Evolutionary conservation across 1,140 invertebrate genomes (phyloP).

Genomic region (Panagrolaimus sp.): DNA sequence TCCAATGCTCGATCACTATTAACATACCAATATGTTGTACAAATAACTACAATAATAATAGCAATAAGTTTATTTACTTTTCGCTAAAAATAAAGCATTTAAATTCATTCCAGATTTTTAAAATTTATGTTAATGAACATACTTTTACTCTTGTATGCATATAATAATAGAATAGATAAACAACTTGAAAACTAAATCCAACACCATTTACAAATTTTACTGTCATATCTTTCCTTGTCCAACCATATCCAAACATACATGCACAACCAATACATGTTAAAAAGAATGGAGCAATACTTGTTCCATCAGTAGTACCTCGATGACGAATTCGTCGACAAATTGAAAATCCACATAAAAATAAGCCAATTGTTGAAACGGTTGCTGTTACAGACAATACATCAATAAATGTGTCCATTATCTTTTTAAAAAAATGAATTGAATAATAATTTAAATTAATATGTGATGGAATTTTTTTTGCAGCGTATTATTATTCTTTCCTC

Average conservation of each 20-base stretch:
- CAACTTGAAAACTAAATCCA: slow-evolving; percentile 43
- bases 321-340: slow-evolving; percentile 41
- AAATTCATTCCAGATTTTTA: background rate
- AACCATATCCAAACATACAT: slow-evolving; percentile 54
- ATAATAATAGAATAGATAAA: slow-evolving; percentile 54
- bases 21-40: slow-evolving; percentile 32
- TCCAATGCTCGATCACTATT: background rate
- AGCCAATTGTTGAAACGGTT: slow-evolving; percentile 37
- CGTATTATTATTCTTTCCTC: too few species aligned
- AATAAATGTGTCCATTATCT: background rate
- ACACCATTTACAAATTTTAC: slow-evolving; percentile 51
- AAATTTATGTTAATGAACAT: too few species aligned
- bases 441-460: too few species aligned
- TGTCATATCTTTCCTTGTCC: slow-evolving; percentile 34
- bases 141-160: slow-evolving; percentile 46
- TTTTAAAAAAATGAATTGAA: too few species aligned
- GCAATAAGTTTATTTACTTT: slow-evolving; percentile 41
- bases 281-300: slow-evolving; percentile 40
- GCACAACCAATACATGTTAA: slow-evolving; percentile 46
- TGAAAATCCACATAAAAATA: slow-evolving; percentile 45
- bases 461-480: too few species aligned
- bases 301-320: slow-evolving; percentile 40
- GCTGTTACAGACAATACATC: slow-evolving; percentile 46
- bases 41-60: slow-evolving; percentile 27
- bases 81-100: slow-evolving; percentile 18